Evolutionary conservation across 1,140 invertebrate genomes (phyloP).

Genomic region (Drosophila lacteicornis): DNA sequence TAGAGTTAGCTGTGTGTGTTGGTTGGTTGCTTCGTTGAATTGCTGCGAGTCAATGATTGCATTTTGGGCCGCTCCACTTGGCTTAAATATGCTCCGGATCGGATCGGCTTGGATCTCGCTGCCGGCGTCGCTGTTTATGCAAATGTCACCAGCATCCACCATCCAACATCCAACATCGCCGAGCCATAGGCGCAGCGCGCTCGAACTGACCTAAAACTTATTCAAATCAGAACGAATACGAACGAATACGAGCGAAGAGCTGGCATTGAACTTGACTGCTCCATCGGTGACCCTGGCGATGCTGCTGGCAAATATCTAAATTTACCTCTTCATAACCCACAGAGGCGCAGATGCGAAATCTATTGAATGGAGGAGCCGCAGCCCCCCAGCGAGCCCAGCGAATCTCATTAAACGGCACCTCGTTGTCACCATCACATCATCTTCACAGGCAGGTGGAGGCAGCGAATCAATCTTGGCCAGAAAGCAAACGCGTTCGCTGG

Average conservation of each 20-base stretch:
- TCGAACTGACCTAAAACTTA: slow-evolving; percentile 72
- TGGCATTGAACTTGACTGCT: slow-evolving; percentile 76
- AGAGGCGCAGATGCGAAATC: slow-evolving; percentile 19
- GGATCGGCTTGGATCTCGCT: slow-evolving; percentile 12
- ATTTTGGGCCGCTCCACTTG: slow-evolving; percentile 76
- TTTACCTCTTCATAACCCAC: slow-evolving; percentile 12
- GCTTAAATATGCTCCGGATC: slow-evolving; percentile 68
- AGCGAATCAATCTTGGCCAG: slow-evolving; percentile 22
- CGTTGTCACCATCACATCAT: slow-evolving; percentile 11
- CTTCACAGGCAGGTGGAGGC: slow-evolving; percentile 14
- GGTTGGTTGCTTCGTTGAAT: slow-evolving; percentile 26
- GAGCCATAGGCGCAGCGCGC: slow-evolving; percentile 16
- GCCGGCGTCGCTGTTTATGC: slow-evolving; percentile 71
- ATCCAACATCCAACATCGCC: not conserved
- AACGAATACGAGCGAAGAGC: not conserved
- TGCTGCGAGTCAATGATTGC: slow-evolving; percentile 74
- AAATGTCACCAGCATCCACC: slow-evolving; percentile 46
- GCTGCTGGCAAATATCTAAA: slow-evolving; percentile 47
- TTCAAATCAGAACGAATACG: slow-evolving; percentile 72
- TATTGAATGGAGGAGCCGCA: slow-evolving; percentile 32
- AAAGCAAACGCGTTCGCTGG: slow-evolving; percentile 53
- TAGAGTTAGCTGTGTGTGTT: not conserved
- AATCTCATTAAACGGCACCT: slow-evolving; percentile 72
- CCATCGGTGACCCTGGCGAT: slow-evolving; percentile 24
- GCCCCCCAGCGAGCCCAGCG: slow-evolving; percentile 10